A percentile compares a stretch with the other conserved stretches of the same genome.
Evolutionary conservation across 2,797 vertebrate genomes (phyloP).

Genomic region (Leptodactylus fallax): DNA sequence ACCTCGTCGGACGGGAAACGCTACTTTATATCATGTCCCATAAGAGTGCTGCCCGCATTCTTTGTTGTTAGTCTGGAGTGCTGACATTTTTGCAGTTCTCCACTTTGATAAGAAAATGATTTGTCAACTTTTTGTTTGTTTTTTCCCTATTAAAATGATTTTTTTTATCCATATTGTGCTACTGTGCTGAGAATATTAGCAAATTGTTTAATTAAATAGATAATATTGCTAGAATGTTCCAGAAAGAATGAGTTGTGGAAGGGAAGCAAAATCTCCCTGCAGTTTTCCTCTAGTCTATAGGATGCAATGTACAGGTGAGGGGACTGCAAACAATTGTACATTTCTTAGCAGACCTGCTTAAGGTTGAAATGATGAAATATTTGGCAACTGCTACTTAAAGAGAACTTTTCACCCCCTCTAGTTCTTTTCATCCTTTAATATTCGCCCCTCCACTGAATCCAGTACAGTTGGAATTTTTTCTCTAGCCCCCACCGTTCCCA

Average conservation of each 20-base stretch:
- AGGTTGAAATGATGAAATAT: neutral
- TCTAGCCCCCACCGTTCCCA: no score
- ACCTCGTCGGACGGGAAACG: neutral
- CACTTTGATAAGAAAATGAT: neutral
- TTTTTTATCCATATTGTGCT: neutral
- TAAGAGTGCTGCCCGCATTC: neutral
- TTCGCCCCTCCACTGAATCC: no score
- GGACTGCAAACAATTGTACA: neutral
- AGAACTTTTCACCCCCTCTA: no score
- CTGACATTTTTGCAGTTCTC: neutral
- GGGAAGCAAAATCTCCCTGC: neutral
- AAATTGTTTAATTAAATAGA: neutral
- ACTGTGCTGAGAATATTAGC: neutral
- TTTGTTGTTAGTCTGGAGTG: neutral
- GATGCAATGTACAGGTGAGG: neutral
- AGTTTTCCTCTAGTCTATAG: neutral
- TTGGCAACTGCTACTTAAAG: neutral
- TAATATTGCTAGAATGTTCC: neutral
- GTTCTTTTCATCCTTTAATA: no score
- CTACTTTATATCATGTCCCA: no score
- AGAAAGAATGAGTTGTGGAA: neutral
- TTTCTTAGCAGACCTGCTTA: neutral
- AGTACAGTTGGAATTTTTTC: no score
- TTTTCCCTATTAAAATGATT: neutral
- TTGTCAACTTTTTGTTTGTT: slow-evolving; percentile 7